These are phyloP conservation scores for Drosophila oshimai DNA, from an alignment of 1,140 invertebrate species.

Conservation along the genomic window DNA sequence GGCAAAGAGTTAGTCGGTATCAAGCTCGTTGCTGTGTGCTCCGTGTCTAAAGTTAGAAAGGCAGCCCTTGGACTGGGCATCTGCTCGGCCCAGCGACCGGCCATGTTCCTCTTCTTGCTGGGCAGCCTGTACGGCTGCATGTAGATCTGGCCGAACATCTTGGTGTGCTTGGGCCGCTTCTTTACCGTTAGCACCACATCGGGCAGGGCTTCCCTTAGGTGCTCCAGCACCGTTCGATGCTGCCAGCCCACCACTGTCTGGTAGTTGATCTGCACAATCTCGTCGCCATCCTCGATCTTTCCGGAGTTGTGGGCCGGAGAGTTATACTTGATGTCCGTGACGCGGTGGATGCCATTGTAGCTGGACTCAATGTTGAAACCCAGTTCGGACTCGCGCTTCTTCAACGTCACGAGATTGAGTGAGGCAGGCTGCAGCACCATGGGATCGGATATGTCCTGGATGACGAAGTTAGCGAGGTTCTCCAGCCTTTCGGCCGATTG, in stretches of 20 bases:
- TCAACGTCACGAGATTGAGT: conserved; percentile 92
- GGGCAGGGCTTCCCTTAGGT: conserved; percentile 90
- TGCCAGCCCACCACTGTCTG: conserved; percentile 96
- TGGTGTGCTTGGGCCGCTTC: conserved; percentile 91
- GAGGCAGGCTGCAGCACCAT: conserved; percentile 94
- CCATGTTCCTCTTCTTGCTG: conserved; percentile 88
- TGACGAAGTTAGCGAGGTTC: conserved; percentile 92
- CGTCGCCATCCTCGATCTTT: conserved; percentile 96
- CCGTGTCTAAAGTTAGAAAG: conserved; percentile 86
- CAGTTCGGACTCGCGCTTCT: conserved; percentile 90
- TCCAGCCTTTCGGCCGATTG: conserved; percentile 88
- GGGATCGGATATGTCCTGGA: conserved; percentile 93
- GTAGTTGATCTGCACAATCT: conserved; percentile 96
- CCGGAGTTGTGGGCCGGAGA: conserved; percentile 93
- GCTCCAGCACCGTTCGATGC: conserved; percentile 89
- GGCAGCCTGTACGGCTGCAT: conserved; percentile 90
- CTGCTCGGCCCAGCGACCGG: conserved; percentile 86
- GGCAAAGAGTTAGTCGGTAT: too few species aligned
- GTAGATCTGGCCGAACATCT: conserved; percentile 92
- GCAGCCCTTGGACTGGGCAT: conserved; percentile 86
- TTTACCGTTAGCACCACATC: conserved; percentile 93
- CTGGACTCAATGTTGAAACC: conserved; percentile 94
- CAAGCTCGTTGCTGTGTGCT: conserved; percentile 59
- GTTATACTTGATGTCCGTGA: conserved; percentile 93
- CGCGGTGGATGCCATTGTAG: conserved; percentile 90